Evolutionary conservation across 2,113 vertebrate genomes (phyloP).

Genomic region (Pantherophis guttatus): DNA sequence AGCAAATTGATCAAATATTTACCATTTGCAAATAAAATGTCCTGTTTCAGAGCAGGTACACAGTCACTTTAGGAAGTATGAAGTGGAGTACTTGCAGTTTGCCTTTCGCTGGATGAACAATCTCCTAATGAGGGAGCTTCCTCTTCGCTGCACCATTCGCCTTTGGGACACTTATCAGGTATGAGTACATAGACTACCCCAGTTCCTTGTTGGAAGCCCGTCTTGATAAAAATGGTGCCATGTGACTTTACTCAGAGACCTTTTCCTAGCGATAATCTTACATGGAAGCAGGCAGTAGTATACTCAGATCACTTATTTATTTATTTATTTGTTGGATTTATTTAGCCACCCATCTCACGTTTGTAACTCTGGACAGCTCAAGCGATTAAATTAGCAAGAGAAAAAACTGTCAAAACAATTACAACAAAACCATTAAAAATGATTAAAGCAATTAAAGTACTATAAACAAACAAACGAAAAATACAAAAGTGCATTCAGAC

Average conservation of each 20-base stretch:
- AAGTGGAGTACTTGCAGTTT: slow-evolving; percentile 91
- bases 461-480: background rate
- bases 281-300: background rate
- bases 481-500: background rate
- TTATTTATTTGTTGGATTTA: background rate
- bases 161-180: slow-evolving; percentile 95
- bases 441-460: background rate
- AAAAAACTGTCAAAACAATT: background rate
- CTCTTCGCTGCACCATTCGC: slow-evolving; percentile 88
- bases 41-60: slow-evolving; percentile 86
- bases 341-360: background rate
- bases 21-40: slow-evolving; percentile 42
- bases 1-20: background rate
- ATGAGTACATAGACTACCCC: background rate
- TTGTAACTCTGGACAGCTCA: background rate
- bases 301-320: background rate
- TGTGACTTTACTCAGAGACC: background rate
- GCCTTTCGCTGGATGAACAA: slow-evolving; percentile 93
- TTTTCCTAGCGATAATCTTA: background rate
- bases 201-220: background rate
- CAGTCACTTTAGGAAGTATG: slow-evolving; percentile 86
- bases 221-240: background rate
- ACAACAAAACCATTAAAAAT: background rate
- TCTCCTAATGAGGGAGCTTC: slow-evolving; percentile 88
- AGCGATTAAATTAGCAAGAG: background rate